A percentile compares a stretch with the other conserved stretches of the same genome.
These are phyloP conservation scores for Ricordea florida DNA, from an alignment of 92 coral and sea anemone species.

Conservation along the genomic window DNA sequence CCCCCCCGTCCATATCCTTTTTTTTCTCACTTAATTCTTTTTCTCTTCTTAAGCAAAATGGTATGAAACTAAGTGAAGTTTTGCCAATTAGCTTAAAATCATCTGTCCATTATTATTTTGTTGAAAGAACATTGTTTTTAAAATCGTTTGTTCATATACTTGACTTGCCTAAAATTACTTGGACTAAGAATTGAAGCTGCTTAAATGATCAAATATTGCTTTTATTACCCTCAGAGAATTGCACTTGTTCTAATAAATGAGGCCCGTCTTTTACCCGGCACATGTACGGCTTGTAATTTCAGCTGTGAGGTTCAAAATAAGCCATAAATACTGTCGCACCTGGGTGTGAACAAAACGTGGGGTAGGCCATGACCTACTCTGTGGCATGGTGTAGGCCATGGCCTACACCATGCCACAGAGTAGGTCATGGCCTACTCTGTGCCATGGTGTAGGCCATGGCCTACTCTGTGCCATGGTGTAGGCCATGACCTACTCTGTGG, in stretches of 20 bases:
- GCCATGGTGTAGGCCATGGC: too few species aligned
- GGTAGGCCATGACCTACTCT: too few species aligned
- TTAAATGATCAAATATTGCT: slow-evolving; percentile 2
- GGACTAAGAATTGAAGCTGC: slow-evolving; percentile 1
- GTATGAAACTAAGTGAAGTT: not conserved
- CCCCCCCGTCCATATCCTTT: not conserved
- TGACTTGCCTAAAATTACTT: slow-evolving; percentile 1
- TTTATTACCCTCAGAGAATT: not conserved
- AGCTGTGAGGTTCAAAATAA: not conserved
- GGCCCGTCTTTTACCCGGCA: too few species aligned
- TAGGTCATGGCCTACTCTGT: too few species aligned
- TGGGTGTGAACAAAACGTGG: too few species aligned
- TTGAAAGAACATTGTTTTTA: slow-evolving; percentile 1
- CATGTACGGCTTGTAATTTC: not conserved
- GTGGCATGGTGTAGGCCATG: too few species aligned
- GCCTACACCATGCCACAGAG: too few species aligned
- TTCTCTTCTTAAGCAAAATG: not conserved
- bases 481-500: too few species aligned
- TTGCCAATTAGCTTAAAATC: not conserved
- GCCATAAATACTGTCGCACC: not conserved
- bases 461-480: too few species aligned
- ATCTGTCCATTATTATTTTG: too few species aligned
- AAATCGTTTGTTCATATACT: slow-evolving; percentile 5
- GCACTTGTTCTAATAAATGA: too few species aligned
- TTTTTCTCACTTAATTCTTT: not conserved